Conservation (phyloP, 2,888 invertebrate species). For the Epinotia ramella region DNA sequence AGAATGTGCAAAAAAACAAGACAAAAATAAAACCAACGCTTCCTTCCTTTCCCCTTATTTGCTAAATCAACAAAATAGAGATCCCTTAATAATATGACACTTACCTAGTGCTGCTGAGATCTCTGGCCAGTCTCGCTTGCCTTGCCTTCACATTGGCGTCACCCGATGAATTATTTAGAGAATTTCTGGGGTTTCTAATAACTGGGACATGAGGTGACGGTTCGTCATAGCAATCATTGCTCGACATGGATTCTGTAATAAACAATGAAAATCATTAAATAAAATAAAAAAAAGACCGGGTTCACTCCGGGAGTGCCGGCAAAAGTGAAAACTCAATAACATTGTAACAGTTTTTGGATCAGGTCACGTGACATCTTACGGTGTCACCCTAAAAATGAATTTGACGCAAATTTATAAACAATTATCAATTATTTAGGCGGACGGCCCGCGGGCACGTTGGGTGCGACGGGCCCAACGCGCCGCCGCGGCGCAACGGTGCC, state of each 20-base stretch:
- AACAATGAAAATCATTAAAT: conserved; percentile 6
- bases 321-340: too few species aligned
- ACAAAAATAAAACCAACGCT: conserved; percentile 57
- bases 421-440: too few species aligned
- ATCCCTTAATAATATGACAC: conserved; percentile 32
- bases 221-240: conserved; percentile 77
- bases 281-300: too few species aligned
- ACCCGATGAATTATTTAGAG: conserved; percentile 69
- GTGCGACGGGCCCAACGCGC: too few species aligned
- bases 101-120: conserved; percentile 77
- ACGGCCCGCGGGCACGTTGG: too few species aligned
- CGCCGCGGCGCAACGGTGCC: too few species aligned
- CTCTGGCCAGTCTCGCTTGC: conserved; percentile 78
- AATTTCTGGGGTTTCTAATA: conserved; percentile 69
- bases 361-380: too few species aligned
- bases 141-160: conserved; percentile 78
- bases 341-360: too few species aligned
- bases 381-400: too few species aligned
- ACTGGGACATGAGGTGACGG: conserved; percentile 76
- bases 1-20: conserved; percentile 47
- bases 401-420: too few species aligned
- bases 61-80: conserved; percentile 51
- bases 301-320: too few species aligned
- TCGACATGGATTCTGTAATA: conserved; percentile 75
- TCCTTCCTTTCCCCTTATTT: conserved; percentile 86